Percentiles rank a stretch among this genome's conserved stretches.
Conservation (phyloP, 2,888 invertebrate genomes). For the Chelonus formosanus region DNA sequence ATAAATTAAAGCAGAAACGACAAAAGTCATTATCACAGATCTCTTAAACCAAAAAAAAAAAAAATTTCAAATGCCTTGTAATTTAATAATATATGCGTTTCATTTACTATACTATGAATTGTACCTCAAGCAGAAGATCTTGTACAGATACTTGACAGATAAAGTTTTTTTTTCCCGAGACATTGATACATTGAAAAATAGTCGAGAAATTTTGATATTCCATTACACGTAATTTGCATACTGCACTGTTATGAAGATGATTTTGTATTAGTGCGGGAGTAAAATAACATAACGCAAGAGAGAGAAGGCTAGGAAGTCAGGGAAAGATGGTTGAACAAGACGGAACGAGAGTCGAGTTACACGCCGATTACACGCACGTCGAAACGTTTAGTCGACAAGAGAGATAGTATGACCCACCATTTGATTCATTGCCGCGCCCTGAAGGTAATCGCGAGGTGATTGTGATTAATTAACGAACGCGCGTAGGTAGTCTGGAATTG, state of each 20-base stretch:
- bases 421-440: constrained; percentile 35
- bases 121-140: too few species aligned
- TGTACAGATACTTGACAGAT: not conserved
- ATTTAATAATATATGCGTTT: too few species aligned
- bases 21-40: too few species aligned
- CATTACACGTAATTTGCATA: too few species aligned
- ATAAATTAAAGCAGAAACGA: too few species aligned
- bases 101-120: too few species aligned
- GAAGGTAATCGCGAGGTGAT: constrained; percentile 36
- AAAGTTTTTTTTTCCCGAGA: too few species aligned
- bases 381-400: constrained; percentile 13
- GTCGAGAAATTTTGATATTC: too few species aligned
- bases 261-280: not conserved
- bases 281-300: not conserved
- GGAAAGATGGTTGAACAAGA: not conserved
- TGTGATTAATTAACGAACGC: constrained; percentile 37
- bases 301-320: constrained; percentile 13
- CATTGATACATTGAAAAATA: too few species aligned
- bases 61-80: too few species aligned
- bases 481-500: constrained; percentile 34
- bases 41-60: too few species aligned
- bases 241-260: too few species aligned
- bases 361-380: constrained; percentile 25
- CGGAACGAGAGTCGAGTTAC: constrained; percentile 30
- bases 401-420: constrained; percentile 17